Base-by-base conservation (phyloP, 1,140 invertebrate genomes). In the Laupala kohalensis region DNA sequence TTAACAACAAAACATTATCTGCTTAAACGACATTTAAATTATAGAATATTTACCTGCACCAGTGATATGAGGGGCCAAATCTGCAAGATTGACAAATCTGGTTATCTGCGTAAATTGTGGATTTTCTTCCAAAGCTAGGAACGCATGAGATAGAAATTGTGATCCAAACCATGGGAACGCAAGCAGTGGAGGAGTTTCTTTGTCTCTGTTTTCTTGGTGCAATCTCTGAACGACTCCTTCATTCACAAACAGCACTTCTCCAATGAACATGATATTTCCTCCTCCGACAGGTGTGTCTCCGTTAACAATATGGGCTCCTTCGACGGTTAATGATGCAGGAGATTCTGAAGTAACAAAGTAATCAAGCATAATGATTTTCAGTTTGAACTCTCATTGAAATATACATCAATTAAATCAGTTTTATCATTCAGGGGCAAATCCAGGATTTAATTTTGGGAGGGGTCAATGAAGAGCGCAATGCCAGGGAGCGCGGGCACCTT, bases 121-220 rank as follows among this genome's bases (percentile, higher is more conserved):
- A 73, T 78, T 78, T 77, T 85, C 77, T 75, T 86, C 85, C n/a
- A 87, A 76, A 6, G 84, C 83, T 72, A 86, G 76, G 76, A 86
- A 87, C 2, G 85, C 84, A 74, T 87, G 86, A 6, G 85, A 86
- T 29, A 87, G 77, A 76, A 87, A 87, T 73, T 86, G 86, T 12
- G 86, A 85, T 63, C 84, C 83, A 75, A 86, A 85, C 86, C 86
- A 87, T 3, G 86, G 86, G 73, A 86, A 87, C 4, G 85, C 84
- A 37, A 87, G 74, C 25, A 87, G 76, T n/a, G 86, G 86, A 9
- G 86, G 86, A 4, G 86, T 86, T 77, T 87, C 86, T 77, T 87
- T 86, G 75, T 87, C 85, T 73, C 83, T 80, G 76, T 87, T 82
- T 76, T 85, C 81, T 76, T 86, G 83, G 77, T 86, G 85, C 30